These are phyloP conservation scores for human (Homo sapiens) DNA, from an alignment of 2,113 vertebrate genomes.

Conservation along the genomic window DNA sequence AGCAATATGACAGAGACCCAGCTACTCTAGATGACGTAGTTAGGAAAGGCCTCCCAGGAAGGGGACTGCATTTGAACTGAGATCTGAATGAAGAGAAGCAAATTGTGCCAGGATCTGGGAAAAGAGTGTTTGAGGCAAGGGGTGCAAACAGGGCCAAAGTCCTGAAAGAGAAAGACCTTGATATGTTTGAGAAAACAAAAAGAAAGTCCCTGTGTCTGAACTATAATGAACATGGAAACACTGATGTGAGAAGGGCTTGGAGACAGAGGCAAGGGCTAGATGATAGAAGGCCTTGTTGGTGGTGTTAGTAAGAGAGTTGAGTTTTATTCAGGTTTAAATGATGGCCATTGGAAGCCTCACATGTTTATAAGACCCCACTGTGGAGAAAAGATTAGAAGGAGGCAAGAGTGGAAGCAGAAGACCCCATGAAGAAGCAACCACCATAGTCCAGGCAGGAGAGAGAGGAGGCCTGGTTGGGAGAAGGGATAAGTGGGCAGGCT, in stretches of 20 bases:
- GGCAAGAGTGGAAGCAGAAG: no score
- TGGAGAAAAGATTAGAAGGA: not conserved
- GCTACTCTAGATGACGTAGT: no score
- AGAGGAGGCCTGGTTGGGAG: not conserved
- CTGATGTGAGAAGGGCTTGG: not conserved
- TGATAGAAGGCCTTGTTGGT: not conserved
- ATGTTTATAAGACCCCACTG: not conserved
- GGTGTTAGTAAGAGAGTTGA: not conserved
- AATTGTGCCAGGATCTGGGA: not conserved
- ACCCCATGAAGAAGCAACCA: not conserved
- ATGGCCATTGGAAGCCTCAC: not conserved
- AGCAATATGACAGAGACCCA: not conserved
- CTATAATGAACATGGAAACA: not conserved
- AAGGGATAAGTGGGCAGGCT: not conserved
- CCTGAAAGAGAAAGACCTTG: not conserved
- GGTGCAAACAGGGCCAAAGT: not conserved
- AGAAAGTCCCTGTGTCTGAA: not conserved
- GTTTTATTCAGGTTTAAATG: not conserved
- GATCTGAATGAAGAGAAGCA: not conserved
- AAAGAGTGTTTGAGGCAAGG: not conserved
- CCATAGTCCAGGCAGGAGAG: not conserved
- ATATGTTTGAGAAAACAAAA: not conserved
- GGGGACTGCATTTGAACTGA: not conserved
- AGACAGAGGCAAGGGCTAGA: not conserved
- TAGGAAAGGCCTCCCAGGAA: not conserved